Conservation (phyloP, 2,797 vertebrate genomes). For the Acanthis flammea region DNA sequence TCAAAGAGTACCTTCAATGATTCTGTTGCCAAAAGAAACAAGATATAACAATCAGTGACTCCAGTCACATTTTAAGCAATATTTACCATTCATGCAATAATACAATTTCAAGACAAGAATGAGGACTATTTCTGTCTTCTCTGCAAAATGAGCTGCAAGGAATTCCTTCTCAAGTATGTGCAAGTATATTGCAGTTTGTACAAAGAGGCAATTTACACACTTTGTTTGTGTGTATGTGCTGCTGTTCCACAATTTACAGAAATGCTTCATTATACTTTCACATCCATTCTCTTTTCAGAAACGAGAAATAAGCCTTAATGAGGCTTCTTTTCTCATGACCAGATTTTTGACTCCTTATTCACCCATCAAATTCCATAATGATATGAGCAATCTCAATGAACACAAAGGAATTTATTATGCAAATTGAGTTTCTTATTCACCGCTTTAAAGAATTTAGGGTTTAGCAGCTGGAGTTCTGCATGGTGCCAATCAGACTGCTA, state of each 20-base stretch:
- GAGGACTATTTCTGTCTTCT: not conserved
- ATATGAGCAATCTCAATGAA: not conserved
- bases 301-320: not conserved
- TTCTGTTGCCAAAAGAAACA: not conserved
- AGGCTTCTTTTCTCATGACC: not conserved
- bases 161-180: not conserved
- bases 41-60: not conserved
- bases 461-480: not conserved
- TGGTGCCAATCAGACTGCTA: not conserved
- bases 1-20: not conserved
- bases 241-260: not conserved
- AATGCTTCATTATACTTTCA: not conserved
- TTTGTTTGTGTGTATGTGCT: not conserved
- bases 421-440: not conserved
- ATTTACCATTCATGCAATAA: not conserved
- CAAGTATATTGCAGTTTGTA: not conserved
- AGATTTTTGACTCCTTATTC: not conserved
- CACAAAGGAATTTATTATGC: not conserved
- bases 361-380: not conserved
- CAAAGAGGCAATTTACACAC: not conserved
- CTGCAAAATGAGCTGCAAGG: not conserved
- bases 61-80: not conserved
- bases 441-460: not conserved
- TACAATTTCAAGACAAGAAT: not conserved
- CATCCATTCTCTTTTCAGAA: not conserved